Conservation (phyloP, 1,140 invertebrate species). For the Drosophila erecta region DNA sequence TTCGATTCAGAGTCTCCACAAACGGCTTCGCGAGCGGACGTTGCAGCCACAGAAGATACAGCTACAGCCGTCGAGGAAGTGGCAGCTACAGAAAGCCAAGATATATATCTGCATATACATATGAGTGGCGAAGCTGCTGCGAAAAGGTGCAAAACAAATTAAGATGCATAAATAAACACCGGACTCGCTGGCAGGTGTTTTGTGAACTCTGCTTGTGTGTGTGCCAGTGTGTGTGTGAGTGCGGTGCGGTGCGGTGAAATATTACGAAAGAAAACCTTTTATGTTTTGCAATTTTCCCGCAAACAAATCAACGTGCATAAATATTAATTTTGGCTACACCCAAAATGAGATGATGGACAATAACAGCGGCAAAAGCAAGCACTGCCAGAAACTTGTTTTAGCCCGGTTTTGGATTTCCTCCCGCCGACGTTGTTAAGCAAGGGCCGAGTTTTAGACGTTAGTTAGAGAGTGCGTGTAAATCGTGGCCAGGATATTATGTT, state of each 20-base stretch:
- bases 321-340: constrained; percentile 52
- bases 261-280: constrained; percentile 52
- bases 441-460: constrained; percentile 26
- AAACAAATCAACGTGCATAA: constrained; percentile 44
- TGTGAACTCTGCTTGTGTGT: too few relatives aligned
- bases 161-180: constrained; percentile 51
- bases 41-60: constrained; percentile 38
- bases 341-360: constrained; percentile 39
- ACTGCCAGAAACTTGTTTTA: constrained; percentile 28
- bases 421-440: constrained; percentile 34
- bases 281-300: constrained; percentile 47
- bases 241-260: constrained; percentile 23
- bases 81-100: constrained; percentile 36
- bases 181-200: constrained; percentile 38
- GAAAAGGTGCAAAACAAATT: constrained; percentile 54
- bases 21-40: constrained; percentile 67
- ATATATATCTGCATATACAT: constrained; percentile 11
- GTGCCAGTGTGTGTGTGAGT: constrained; percentile 6
- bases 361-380: constrained; percentile 23
- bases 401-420: constrained; percentile 31
- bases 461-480: constrained; percentile 16
- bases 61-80: constrained; percentile 14
- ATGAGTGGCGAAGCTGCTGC: constrained; percentile 24
- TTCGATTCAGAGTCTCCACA: constrained; percentile 68
- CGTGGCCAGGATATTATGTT: constrained; percentile 4